These are phyloP conservation scores for Balaeniceps rex DNA, from an alignment of 2,113 vertebrate species.

Conservation along the genomic window DNA sequence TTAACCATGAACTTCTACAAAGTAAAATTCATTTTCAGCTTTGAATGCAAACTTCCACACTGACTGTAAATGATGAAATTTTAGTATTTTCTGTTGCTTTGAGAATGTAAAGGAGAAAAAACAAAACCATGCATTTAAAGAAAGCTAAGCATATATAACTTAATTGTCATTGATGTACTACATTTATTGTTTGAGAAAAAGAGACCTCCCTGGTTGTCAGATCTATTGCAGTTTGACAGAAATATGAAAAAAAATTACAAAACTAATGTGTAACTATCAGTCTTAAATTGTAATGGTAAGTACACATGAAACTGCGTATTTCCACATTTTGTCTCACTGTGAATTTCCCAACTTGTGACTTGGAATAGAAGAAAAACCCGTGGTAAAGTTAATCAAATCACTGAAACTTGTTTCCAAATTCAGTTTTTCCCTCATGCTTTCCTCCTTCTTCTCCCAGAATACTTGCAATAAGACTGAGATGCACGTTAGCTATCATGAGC, in stretches of 20 bases:
- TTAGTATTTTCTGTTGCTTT: constrained; percentile 42
- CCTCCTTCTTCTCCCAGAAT: neutral
- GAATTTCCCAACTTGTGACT: neutral
- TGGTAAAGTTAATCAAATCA: neutral
- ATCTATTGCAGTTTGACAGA: constrained; percentile 45
- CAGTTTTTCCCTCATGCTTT: neutral
- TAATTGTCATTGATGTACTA: constrained; percentile 63
- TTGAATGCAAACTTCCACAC: constrained; percentile 51
- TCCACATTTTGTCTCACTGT: neutral
- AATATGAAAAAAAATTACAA: neutral
- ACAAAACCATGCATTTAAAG: constrained; percentile 47
- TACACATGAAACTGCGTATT: neutral
- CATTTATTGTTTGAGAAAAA: constrained; percentile 18
- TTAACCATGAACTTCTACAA: neutral
- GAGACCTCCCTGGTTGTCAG: neutral
- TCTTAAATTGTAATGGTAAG: neutral
- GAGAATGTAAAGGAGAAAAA: constrained; percentile 58
- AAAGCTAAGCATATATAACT: constrained; percentile 64
- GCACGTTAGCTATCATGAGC: neutral
- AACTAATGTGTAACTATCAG: neutral
- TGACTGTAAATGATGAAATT: constrained; percentile 49
- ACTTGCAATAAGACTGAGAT: neutral
- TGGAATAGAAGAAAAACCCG: neutral
- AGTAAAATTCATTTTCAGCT: neutral
- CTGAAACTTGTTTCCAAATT: neutral